These are phyloP conservation scores for Cephalopachus bancanus DNA, from an alignment of 2,797 vertebrate genomes.

Conservation along the genomic window DNA sequence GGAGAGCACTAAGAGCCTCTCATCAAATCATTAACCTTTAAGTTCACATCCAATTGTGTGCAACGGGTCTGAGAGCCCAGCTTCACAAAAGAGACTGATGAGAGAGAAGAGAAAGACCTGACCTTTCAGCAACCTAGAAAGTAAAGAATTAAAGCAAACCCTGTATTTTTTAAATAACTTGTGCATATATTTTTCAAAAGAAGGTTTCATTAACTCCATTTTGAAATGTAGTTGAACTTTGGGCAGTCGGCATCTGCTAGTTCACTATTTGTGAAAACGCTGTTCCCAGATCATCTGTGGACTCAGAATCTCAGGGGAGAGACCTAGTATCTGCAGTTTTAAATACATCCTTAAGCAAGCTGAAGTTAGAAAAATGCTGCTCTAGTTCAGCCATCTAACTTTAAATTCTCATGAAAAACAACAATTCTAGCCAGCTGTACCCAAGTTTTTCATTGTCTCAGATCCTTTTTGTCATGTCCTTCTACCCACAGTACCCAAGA, in stretches of 20 bases:
- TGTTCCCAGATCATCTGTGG: not conserved
- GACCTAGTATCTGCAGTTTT: not conserved
- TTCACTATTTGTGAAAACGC: constrained; percentile 25
- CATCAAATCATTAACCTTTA: constrained; percentile 41
- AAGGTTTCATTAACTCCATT: constrained; percentile 29
- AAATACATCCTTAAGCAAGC: not conserved
- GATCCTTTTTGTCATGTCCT: not conserved
- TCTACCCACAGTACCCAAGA: not conserved
- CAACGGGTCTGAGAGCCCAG: not conserved
- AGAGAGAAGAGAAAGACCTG: not conserved
- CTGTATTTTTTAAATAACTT: constrained; percentile 5
- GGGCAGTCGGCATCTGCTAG: not conserved
- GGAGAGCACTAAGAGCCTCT: constrained; percentile 49
- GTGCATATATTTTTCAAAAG: not conserved
- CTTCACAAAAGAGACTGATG: not conserved
- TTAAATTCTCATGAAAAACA: not conserved
- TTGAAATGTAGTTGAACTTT: constrained; percentile 49
- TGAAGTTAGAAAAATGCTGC: not conserved
- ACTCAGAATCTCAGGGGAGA: not conserved
- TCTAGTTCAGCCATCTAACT: not conserved
- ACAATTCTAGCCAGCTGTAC: not conserved
- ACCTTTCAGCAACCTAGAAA: not conserved
- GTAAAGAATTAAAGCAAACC: constrained; percentile 18
- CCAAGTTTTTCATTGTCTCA: not conserved
- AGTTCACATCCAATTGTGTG: not conserved